These are phyloP conservation scores for Pterois miles DNA, from an alignment of 2,797 vertebrate genomes.

Conservation along the genomic window DNA sequence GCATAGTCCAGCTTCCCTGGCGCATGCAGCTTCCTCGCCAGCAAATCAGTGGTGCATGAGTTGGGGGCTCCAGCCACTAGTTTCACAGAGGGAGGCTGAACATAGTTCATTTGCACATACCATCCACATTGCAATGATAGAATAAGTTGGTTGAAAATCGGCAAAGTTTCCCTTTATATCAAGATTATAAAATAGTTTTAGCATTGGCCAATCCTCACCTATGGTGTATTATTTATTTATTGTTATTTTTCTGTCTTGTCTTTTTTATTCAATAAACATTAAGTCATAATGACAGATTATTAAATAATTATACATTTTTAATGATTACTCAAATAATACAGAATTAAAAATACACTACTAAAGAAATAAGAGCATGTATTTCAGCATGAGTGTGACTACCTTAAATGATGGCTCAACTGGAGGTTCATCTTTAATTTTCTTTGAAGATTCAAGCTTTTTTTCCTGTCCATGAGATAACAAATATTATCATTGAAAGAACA, in stretches of 20 bases:
- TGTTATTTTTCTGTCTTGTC: no score
- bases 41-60: no score
- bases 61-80: no score
- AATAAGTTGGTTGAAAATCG: background rate
- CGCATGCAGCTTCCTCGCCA: no score
- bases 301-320: background rate
- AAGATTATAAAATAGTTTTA: no score
- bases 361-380: background rate
- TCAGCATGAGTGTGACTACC: constrained; percentile 76
- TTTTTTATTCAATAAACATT: no score
- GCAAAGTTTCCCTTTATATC: background rate
- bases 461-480: constrained; percentile 79
- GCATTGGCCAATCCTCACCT: no score
- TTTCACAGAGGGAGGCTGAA: no score
- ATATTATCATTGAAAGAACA: background rate
- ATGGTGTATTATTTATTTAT: no score
- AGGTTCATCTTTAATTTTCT: constrained; percentile 85
- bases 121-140: background rate
- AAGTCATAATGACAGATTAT: no score
- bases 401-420: constrained; percentile 89
- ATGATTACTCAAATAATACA: background rate
- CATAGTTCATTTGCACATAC: background rate
- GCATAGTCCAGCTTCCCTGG: background rate
- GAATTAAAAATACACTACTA: background rate
- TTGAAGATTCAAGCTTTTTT: constrained; percentile 86